Percentiles rank a stretch among this genome's conserved stretches.
Evolutionary conservation across 1,140 invertebrate species (phyloP).

Genomic region (Zaprionus lachaisei): DNA sequence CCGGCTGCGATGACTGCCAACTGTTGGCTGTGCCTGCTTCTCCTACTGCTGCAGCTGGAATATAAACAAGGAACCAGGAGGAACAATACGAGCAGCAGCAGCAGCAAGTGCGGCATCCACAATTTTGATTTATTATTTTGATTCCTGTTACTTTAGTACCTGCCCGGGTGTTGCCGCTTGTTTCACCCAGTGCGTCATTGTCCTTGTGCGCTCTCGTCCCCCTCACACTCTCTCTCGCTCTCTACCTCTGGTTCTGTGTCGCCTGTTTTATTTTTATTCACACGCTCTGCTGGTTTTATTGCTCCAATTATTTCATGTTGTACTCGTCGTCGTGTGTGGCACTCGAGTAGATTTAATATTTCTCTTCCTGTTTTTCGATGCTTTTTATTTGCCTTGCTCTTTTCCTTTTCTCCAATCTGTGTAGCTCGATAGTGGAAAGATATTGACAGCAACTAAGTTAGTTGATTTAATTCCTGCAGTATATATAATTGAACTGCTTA

Average conservation of each 20-base stretch:
- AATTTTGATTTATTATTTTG: slow-evolving; percentile 80
- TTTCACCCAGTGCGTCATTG: slow-evolving; percentile 7
- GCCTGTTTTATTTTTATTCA: slow-evolving; percentile 71
- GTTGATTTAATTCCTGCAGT: too few relatives aligned
- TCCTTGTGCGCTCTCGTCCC: not conserved
- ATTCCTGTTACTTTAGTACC: slow-evolving; percentile 75
- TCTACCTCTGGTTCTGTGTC: not conserved
- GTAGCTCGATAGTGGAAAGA: not conserved
- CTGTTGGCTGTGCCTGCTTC: slow-evolving; percentile 45
- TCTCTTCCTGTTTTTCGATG: slow-evolving; percentile 30
- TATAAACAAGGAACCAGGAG: slow-evolving; percentile 1
- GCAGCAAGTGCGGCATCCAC: slow-evolving; percentile 43
- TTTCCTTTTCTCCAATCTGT: not conserved
- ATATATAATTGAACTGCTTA: not conserved
- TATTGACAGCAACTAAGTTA: slow-evolving; percentile 1
- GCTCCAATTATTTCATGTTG: slow-evolving; percentile 78
- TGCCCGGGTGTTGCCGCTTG: slow-evolving; percentile 54
- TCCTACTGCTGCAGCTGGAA: not conserved
- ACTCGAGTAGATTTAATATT: slow-evolving; percentile 67
- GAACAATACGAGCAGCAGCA: slow-evolving; percentile 7
- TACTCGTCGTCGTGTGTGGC: slow-evolving; percentile 42
- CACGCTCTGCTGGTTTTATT: slow-evolving; percentile 74
- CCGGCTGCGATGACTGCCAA: slow-evolving; percentile 44
- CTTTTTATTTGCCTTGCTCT: not conserved
- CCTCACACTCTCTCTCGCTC: slow-evolving; percentile 30